Conservation (phyloP, 1,140 invertebrate genomes). For the Prorops nasuta region DNA sequence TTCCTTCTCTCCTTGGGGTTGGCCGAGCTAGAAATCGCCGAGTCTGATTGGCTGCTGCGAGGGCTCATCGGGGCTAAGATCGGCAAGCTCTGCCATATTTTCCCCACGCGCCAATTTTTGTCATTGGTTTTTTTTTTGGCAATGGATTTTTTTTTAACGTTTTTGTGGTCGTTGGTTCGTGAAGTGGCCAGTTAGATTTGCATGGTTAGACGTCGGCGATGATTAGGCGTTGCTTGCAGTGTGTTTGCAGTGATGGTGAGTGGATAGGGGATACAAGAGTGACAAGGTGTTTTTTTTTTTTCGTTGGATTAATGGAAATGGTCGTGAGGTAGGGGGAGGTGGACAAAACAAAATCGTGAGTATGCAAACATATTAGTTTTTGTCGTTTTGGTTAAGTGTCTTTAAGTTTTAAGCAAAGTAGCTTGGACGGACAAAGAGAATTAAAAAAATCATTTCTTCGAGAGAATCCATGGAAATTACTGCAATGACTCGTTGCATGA, state of each 20-base stretch:
- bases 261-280: too few relatives aligned
- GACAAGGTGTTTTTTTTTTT: constrained; percentile 13
- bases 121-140: constrained; percentile 2
- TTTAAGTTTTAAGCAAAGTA: too few relatives aligned
- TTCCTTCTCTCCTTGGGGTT: too few relatives aligned
- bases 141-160: constrained; percentile 1
- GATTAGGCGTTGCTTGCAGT: constrained; percentile 5
- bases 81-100: constrained; percentile 45
- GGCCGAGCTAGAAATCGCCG: constrained; percentile 53
- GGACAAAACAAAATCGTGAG: too few relatives aligned
- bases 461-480: too few relatives aligned
- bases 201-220: constrained; percentile 4
- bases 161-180: constrained; percentile 9
- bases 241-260: background rate
- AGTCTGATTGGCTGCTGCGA: constrained; percentile 45
- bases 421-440: too few relatives aligned
- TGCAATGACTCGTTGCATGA: too few relatives aligned
- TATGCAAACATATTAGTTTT: too few relatives aligned
- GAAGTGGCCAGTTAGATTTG: constrained; percentile 9
- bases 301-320: too few relatives aligned
- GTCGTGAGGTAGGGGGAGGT: too few relatives aligned
- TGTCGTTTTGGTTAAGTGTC: too few relatives aligned
- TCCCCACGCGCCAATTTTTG: constrained; percentile 2
- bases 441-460: too few relatives aligned
- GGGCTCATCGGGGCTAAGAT: constrained; percentile 30